Evolutionary conservation across 2,797 vertebrate species (phyloP).

Genomic region (Chrysocyon brachyurus): DNA sequence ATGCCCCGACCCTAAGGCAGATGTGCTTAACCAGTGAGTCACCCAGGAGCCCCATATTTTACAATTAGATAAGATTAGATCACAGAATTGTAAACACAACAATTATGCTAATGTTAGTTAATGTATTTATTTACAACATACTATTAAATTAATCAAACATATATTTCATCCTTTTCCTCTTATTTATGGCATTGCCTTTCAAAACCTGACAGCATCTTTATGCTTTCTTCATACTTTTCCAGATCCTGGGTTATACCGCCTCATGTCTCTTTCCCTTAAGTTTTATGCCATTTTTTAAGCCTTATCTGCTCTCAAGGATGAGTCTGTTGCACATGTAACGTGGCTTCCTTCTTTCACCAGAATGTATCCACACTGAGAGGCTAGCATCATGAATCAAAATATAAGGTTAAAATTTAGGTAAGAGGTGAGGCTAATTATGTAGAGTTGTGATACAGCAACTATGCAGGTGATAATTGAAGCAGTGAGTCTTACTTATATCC

Average conservation of each 20-base stretch:
- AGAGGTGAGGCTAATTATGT: neutral
- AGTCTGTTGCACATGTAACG: neutral
- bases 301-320: neutral
- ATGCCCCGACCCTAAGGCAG: too few species aligned
- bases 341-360: neutral
- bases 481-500: constrained; percentile 8
- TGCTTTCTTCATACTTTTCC: neutral
- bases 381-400: neutral
- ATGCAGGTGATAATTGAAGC: neutral
- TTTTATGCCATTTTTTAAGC: neutral
- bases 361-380: neutral
- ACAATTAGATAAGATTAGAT: neutral
- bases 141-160: neutral
- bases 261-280: neutral
- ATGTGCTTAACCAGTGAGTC: too few species aligned
- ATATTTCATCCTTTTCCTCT: neutral
- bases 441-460: neutral
- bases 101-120: neutral
- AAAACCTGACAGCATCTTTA: neutral
- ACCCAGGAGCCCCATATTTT: neutral
- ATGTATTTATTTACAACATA: neutral
- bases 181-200: neutral
- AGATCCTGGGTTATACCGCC: neutral
- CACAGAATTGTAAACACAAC: neutral
- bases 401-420: neutral